phyloP scores from a whole-genome alignment of 2,888 invertebrate genomes.

The Leptopilina syphax region DNA sequence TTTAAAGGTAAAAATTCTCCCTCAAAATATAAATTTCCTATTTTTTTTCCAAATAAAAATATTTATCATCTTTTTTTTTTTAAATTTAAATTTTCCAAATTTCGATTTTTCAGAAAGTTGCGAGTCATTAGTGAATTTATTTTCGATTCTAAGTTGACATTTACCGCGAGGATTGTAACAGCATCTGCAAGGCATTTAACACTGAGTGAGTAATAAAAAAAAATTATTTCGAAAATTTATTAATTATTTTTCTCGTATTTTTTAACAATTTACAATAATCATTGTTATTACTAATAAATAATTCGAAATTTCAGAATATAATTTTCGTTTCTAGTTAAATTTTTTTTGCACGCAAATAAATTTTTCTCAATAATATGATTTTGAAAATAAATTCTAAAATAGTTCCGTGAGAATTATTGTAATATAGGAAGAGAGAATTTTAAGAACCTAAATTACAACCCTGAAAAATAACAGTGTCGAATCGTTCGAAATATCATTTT shows the following conservation, averaged over 20 bases:
- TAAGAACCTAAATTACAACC: slow-evolving; percentile 2
- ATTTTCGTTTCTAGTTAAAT: no score
- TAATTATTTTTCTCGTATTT: no score
- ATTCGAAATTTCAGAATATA: no score
- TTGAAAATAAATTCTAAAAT: background rate
- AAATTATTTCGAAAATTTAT: no score
- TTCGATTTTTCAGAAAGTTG: background rate
- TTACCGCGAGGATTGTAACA: no score
- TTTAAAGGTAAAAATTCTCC: background rate
- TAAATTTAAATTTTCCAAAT: background rate
- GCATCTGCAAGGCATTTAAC: no score
- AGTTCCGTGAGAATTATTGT: slow-evolving; percentile 9
- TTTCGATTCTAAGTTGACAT: background rate
- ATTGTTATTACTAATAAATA: no score
- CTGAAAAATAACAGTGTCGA: slow-evolving; percentile 28
- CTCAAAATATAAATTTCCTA: no score
- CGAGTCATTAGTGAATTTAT: background rate
- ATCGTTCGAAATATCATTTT: slow-evolving; percentile 28
- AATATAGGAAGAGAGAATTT: background rate
- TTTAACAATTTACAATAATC: no score
- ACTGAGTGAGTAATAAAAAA: no score
- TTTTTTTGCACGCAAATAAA: no score
- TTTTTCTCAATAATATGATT: no score
- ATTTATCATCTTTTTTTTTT: background rate
- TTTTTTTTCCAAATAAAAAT: background rate